Conservation (phyloP, 2,888 invertebrate species). For the Sturmia bella region DNA sequence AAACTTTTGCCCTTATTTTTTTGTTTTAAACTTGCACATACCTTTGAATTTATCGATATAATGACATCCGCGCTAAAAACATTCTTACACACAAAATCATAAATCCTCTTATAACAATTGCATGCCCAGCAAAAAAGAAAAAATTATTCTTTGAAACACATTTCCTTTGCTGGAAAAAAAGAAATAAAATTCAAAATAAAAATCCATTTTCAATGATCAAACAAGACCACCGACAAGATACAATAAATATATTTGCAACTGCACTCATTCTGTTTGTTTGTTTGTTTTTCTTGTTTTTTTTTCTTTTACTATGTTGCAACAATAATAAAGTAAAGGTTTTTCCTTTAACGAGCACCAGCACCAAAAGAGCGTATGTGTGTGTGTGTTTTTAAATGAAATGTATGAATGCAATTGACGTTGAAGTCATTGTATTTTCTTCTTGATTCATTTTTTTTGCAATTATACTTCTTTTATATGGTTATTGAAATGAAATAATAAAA, state of each 20-base stretch:
- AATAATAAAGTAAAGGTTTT: constrained; percentile 50
- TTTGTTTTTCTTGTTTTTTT: background rate
- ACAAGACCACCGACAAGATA: constrained; percentile 64
- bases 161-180: constrained; percentile 47
- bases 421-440: constrained; percentile 61
- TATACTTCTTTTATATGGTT: constrained; percentile 32
- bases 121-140: constrained; percentile 42
- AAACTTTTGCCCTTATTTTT: constrained; percentile 57
- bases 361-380: constrained; percentile 18
- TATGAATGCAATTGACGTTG: constrained; percentile 53
- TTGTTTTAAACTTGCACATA: background rate
- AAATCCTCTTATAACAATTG: constrained; percentile 60
- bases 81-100: constrained; percentile 36
- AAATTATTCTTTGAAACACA: constrained; percentile 45
- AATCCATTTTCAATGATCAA: constrained; percentile 60
- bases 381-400: constrained; percentile 45
- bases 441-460: background rate
- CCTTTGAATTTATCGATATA: constrained; percentile 31
- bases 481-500: constrained; percentile 53
- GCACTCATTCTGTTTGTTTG: constrained; percentile 44
- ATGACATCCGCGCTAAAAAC: constrained; percentile 44
- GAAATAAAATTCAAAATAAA: constrained; percentile 22
- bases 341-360: constrained; percentile 15
- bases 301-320: constrained; percentile 30
- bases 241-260: constrained; percentile 61